Evolutionary conservation across 2,888 invertebrate genomes (phyloP), one percentile per base, ranked within the genome.

Genomic region (Torymus aiolomorphi): DNA sequence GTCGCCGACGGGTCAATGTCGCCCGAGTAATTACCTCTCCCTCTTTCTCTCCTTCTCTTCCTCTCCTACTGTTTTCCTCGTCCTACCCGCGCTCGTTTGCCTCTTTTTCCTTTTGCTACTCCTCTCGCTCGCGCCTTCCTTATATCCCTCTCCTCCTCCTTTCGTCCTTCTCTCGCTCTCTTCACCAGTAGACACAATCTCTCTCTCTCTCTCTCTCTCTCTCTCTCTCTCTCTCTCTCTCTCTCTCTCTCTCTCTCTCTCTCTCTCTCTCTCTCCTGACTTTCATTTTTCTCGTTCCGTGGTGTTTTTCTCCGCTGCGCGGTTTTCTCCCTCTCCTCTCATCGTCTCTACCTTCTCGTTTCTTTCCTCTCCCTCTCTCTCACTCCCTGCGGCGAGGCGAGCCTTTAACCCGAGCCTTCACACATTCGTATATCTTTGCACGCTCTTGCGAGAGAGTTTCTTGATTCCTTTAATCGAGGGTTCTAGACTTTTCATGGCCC

Each of bases 1-100:
- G 88, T 88, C 87, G 87, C 85, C 87, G 87, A 86, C 88, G 88
- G 89, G 89, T 88, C 89, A 89, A 89, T 89, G 89, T 89, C 89
- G 87, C 87, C 87, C 85, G 87, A 87, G 88, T 89, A 88, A 89
- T 89, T 88, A 88, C 87, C 87, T 86, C 86, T 84, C 84, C 83
- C 80, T 80, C 78, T 59, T 76, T 62, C 69, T 80, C 24, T 51
- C 31, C 51, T 52, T n/a, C 54, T 65, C 65, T 20, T 52, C 65
- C 65, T 62, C 12, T 16, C 51, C 31, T 31, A 31, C 80, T 80
- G 77, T 59, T 76, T 62, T 65, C 78, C 24, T 51, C 31, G 24
- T 52, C n/a, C 54, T 65, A 51, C 65, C 65, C 12, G 31, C 51
- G 24, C 61, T 18, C 20, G 14, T 52, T n/a, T 61, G 12, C 24